Conservation (phyloP, 2,797 vertebrate genomes). For the Molossus molossus region DNA sequence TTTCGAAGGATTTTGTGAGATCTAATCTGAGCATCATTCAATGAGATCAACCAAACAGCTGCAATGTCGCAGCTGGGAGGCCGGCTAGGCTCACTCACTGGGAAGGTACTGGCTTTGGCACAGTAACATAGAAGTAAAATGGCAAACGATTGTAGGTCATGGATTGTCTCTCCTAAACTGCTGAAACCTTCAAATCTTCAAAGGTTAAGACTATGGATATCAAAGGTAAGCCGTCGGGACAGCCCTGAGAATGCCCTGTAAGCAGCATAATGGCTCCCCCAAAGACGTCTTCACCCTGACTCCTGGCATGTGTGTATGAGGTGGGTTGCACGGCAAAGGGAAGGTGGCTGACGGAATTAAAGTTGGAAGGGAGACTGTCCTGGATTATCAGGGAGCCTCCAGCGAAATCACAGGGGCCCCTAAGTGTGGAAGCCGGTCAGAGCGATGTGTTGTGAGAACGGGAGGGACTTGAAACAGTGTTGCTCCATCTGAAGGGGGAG, state of each 20-base stretch:
- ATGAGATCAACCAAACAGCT: background rate
- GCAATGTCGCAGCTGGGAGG: accelerated
- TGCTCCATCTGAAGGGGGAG: background rate
- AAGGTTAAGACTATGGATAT: background rate
- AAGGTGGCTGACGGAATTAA: too few relatives aligned
- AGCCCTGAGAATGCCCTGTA: background rate
- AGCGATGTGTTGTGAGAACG: background rate
- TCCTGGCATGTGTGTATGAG: background rate
- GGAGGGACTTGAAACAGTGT: background rate
- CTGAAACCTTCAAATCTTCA: background rate
- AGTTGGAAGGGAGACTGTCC: too few relatives aligned
- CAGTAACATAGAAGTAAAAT: background rate
- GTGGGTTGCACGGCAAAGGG: background rate
- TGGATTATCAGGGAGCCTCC: background rate
- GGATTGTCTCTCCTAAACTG: background rate
- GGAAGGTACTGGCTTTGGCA: background rate
- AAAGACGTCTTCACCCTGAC: background rate
- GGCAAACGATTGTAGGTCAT: accelerated
- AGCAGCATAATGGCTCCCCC: background rate
- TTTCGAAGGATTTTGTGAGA: background rate
- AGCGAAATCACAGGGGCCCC: background rate
- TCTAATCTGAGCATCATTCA: background rate
- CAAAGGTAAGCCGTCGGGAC: background rate
- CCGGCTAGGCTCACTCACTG: background rate
- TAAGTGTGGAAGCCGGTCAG: background rate